Conservation (phyloP, 2,888 invertebrate species). For the Ceriagrion tenellum region DNA sequence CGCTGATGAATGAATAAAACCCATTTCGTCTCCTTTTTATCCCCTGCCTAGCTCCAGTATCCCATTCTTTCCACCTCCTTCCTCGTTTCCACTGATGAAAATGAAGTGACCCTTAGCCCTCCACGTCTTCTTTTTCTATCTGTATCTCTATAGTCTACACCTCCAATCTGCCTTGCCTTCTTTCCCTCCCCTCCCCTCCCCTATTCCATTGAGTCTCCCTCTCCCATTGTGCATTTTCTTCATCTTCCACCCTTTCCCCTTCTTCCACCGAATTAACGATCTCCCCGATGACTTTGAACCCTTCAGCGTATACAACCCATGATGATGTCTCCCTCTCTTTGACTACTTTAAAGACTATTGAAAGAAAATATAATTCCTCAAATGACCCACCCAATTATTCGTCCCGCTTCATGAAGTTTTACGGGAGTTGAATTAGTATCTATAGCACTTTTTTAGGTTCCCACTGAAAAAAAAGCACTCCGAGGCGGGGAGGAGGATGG, state of each 20-base stretch:
- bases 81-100: neutral
- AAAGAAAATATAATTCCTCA: neutral
- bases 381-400: neutral
- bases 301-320: neutral
- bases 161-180: neutral
- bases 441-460: conserved; percentile 9
- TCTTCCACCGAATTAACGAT: neutral
- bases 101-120: neutral
- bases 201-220: neutral
- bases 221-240: neutral
- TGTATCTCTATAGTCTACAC: neutral
- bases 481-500: neutral
- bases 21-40: conserved; percentile 29
- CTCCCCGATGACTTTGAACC: neutral
- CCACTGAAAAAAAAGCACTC: neutral
- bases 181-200: neutral
- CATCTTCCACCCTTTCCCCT: neutral
- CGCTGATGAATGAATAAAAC: conserved; percentile 51
- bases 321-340: neutral
- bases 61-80: neutral
- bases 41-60: neutral
- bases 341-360: neutral
- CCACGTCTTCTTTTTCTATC: neutral
- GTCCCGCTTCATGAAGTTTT: neutral
- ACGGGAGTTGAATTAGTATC: neutral